Evolutionary conservation across 2,113 vertebrate genomes (phyloP).

Genomic region (Chascanopsetta lugubris): DNA sequence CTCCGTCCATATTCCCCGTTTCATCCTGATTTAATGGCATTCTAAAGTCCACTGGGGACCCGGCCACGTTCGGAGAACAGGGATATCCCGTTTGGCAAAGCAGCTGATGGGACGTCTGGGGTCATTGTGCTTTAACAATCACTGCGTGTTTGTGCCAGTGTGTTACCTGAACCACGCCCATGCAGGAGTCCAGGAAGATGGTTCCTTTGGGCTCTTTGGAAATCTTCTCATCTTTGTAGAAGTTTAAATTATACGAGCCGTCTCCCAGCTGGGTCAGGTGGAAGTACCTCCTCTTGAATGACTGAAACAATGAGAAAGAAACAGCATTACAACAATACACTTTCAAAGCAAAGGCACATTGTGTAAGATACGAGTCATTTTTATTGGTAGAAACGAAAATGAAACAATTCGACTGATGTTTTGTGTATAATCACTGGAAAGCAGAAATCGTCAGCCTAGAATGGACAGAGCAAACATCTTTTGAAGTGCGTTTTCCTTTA

Average conservation of each 20-base stretch:
- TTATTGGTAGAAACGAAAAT: too few relatives aligned
- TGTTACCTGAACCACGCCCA: slow-evolving; percentile 96
- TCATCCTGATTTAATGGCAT: slow-evolving; percentile 3
- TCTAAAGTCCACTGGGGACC: slow-evolving; percentile 16
- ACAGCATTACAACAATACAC: too few relatives aligned
- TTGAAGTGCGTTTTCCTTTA: too few relatives aligned
- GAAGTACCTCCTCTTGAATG: slow-evolving; percentile 98
- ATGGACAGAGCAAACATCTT: too few relatives aligned
- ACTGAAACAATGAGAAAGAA: slow-evolving; percentile 79
- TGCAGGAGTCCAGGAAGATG: slow-evolving; percentile 98
- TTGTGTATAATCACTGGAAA: too few relatives aligned
- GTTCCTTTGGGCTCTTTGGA: slow-evolving; percentile 99
- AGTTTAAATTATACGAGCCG: slow-evolving; percentile 97
- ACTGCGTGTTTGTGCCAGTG: background rate
- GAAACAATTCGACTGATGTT: too few relatives aligned
- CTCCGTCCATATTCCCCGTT: background rate
- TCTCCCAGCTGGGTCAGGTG: slow-evolving; percentile 96
- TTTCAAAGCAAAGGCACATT: too few relatives aligned
- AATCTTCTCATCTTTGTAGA: slow-evolving; percentile 99
- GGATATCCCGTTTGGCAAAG: slow-evolving; percentile 50
- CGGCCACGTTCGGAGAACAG: slow-evolving; percentile 4
- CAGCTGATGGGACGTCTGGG: slow-evolving; percentile 11
- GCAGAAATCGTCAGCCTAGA: too few relatives aligned
- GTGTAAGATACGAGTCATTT: too few relatives aligned
- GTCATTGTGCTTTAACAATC: slow-evolving; percentile 13